Evolutionary conservation across 2,797 vertebrate species (phyloP).

Genomic region (Ambastaia sidthimunki): DNA sequence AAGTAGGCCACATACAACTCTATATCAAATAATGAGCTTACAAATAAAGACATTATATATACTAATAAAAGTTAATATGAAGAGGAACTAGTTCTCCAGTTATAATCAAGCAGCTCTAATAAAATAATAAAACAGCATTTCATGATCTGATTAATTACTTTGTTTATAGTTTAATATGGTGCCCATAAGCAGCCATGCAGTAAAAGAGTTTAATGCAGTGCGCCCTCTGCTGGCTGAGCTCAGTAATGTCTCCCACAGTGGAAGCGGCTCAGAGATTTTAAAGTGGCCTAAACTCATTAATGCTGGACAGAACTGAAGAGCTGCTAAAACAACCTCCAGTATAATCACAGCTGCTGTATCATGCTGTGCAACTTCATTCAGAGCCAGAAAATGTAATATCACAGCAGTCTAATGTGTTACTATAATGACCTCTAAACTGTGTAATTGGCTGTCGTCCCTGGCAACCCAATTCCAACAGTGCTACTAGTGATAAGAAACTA

Average conservation of each 20-base stretch:
- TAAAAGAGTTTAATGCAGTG: slow-evolving; percentile 18
- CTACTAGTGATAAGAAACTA: too few species aligned
- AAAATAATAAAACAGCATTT: background rate
- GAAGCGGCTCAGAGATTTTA: background rate
- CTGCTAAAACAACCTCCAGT: background rate
- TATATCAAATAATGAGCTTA: background rate
- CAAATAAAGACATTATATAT: background rate
- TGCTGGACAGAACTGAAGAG: background rate
- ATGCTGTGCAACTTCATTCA: background rate
- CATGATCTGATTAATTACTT: background rate
- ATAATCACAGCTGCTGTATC: background rate
- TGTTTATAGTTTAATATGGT: background rate
- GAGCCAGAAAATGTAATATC: too few species aligned
- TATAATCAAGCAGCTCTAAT: background rate
- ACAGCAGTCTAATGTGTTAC: too few species aligned
- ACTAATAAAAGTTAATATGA: background rate
- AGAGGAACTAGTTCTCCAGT: background rate
- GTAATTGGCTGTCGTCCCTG: too few species aligned
- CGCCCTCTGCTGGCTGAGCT: slow-evolving; percentile 30
- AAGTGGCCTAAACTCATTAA: background rate
- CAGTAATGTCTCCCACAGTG: background rate
- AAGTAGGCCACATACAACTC: background rate
- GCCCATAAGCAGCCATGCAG: background rate
- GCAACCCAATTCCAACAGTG: background rate
- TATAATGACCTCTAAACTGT: too few species aligned